Evolutionary conservation across 2,888 invertebrate genomes (phyloP), one percentile per base, ranked within the genome.

Genomic region (Trissoscelio sp.): DNA sequence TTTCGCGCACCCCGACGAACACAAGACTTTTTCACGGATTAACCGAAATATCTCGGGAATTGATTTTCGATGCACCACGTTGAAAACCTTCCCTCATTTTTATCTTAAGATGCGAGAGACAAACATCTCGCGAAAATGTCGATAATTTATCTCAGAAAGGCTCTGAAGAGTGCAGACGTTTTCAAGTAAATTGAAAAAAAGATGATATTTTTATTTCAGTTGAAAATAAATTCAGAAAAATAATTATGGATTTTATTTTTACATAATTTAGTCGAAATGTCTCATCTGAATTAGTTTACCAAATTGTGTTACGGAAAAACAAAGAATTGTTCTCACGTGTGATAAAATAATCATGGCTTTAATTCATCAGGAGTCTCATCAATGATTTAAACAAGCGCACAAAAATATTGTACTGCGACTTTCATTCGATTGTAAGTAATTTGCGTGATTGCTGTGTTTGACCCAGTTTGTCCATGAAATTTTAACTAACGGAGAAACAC

Each of bases 401-500:
- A 60, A 51, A 44, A 74, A 39, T 18, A 57, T 46, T 74, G 42
- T 55, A 64, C 11, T 16, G 31, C 31, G 20, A 66, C 57, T 55
- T 72, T 64, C 55, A 66, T 51, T 66, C 37, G 72, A 46, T 79
- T 64, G 64, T 72, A 39, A 62, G 70, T 79, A 79, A 79, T 79
- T 79, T 66, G 72, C 72, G 72, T 48, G 66, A 79, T 79, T 79
- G 64, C 66, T 12, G 51, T 42, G 53, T 60, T 39, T 79, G 79
- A 79, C 79, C 79, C 67, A 79, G 58, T 79, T 79, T 53, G 60
- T 39, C 22, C 37, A 48, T 44, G 14, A 73, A 79, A 79, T 73
- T 79, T 64, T 58, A 73, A 66, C 73, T 53, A 34, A 12, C 20
- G 20, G 69, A 12, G 14, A 53, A 60, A 42, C 60, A 37, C 18